Conservation (phyloP, 2,888 invertebrate genomes). For the Dynastes maya region DNA sequence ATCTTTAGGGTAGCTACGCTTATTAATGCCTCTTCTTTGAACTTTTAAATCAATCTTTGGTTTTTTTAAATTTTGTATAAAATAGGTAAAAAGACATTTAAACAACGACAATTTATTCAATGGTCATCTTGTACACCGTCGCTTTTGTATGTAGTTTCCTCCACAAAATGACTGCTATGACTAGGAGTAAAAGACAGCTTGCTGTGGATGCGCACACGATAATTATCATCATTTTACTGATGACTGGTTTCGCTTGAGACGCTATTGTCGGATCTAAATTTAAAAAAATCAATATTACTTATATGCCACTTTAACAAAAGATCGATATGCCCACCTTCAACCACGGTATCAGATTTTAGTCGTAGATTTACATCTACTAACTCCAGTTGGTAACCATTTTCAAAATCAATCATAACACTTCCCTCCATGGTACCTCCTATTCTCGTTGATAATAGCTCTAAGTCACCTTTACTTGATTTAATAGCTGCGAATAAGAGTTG, state of each 20-base stretch:
- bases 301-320: neutral
- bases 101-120: conserved; percentile 24
- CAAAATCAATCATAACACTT: conserved; percentile 15
- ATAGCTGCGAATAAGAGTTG: conserved; percentile 4
- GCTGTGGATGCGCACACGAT: conserved; percentile 7
- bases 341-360: neutral
- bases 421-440: conserved; percentile 19
- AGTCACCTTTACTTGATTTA: conserved; percentile 1
- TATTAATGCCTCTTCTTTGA: conserved; percentile 14
- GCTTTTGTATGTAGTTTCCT: conserved; percentile 27
- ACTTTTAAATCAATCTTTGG: conserved; percentile 13
- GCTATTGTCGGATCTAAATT: conserved; percentile 1
- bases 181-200: conserved; percentile 24
- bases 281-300: conserved; percentile 4
- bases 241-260: conserved; percentile 13
- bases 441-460: conserved; percentile 14
- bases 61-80: neutral
- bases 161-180: conserved; percentile 21
- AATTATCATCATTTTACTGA: conserved; percentile 15
- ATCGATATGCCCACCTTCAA: neutral
- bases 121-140: conserved; percentile 44
- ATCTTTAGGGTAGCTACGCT: too few species aligned
- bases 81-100: too few species aligned
- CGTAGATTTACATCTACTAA: conserved; percentile 19
- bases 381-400: conserved; percentile 38